Conservation (phyloP, 2,797 vertebrate species). For the Pipistrellus kuhlii region DNA sequence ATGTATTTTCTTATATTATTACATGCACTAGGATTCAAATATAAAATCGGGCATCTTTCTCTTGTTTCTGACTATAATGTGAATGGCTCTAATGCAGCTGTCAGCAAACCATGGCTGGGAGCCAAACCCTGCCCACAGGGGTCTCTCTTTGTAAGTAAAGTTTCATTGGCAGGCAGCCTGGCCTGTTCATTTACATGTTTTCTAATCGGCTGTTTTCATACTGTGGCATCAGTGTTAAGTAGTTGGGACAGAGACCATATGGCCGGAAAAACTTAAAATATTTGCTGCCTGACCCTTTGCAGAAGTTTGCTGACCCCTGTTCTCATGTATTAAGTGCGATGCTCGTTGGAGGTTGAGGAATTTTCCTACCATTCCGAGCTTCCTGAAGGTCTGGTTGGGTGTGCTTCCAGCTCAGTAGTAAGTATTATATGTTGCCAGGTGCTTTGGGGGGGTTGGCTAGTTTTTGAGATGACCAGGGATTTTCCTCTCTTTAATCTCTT, state of each 20-base stretch:
- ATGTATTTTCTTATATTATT: neutral
- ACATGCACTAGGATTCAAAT: neutral
- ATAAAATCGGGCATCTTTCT: neutral
- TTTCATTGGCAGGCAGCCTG: neutral
- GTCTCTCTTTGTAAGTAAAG: neutral
- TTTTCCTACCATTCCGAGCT: neutral
- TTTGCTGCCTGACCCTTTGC: neutral
- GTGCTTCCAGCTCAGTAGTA: neutral
- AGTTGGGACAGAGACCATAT: neutral
- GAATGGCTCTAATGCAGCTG: neutral
- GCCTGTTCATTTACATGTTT: rapidly evolving
- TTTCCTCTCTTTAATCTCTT: neutral
- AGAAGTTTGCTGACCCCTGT: no score
- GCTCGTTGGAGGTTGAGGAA: neutral
- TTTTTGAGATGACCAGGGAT: neutral
- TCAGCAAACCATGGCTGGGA: neutral
- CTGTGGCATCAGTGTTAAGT: rapidly evolving
- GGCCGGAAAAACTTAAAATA: neutral
- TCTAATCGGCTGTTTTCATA: no score
- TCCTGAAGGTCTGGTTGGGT: neutral
- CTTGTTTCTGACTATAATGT: neutral
- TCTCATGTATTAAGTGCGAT: neutral
- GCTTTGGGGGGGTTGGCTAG: neutral
- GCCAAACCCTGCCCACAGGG: neutral
- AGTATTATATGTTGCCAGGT: neutral